Conservation (phyloP, 2,113 vertebrate genomes). For the Thamnaconus septentrionalis region DNA sequence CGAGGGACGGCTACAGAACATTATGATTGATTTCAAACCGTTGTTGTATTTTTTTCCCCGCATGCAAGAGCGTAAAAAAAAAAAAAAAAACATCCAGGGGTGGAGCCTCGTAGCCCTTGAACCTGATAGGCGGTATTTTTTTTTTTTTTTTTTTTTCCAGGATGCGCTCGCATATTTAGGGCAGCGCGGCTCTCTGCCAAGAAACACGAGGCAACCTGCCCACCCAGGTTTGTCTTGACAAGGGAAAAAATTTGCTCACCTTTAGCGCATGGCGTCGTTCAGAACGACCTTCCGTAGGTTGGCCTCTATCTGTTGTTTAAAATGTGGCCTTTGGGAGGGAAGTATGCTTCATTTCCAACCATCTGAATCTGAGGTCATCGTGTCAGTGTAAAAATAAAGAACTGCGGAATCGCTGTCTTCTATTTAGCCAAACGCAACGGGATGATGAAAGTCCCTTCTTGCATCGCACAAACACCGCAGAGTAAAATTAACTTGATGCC, state of each 20-base stretch:
- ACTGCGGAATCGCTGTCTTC: not conserved
- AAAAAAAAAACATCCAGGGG: conserved; percentile 24
- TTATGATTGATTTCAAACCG: conserved; percentile 68
- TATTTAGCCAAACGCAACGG: not conserved
- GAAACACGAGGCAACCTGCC: conserved; percentile 34
- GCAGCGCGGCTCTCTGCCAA: conserved; percentile 49
- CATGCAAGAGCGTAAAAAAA: conserved; percentile 20
- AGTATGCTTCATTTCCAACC: not conserved
- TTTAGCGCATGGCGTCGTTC: conserved; percentile 26
- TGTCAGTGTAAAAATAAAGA: not conserved
- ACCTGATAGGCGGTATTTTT: conserved; percentile 45
- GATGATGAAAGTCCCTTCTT: not conserved
- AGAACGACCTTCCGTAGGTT: conserved; percentile 32
- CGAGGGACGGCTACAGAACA: conserved; percentile 63
- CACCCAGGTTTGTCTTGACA: conserved; percentile 30
- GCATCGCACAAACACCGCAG: not conserved
- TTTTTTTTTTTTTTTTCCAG: not conserved
- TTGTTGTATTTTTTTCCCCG: conserved; percentile 66
- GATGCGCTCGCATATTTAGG: conserved; percentile 54
- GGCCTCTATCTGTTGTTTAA: conserved; percentile 7
- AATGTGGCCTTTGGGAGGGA: conserved; percentile 3
- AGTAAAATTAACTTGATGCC: conserved; percentile 36
- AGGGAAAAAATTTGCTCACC: conserved; percentile 40
- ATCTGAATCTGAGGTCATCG: not conserved
- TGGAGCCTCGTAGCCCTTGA: conserved; percentile 43